phyloP scores from a whole-genome alignment of 2,113 vertebrate species.

The Aleadryas rufinucha region DNA sequence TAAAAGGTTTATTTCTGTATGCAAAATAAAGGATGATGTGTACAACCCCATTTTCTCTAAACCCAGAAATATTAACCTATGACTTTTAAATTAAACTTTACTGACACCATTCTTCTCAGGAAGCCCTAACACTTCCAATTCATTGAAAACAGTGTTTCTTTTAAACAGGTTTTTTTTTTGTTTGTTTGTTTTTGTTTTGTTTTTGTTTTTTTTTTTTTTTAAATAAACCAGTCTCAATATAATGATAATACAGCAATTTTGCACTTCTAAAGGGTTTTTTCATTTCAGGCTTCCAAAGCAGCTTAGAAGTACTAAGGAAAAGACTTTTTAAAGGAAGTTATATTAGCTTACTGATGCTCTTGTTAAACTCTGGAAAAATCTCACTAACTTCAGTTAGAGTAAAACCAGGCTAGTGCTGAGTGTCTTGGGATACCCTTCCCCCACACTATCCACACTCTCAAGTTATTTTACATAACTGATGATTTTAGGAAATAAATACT shows the following conservation, averaged over 20 bases:
- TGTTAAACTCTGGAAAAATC: not conserved
- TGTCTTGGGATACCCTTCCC: not conserved
- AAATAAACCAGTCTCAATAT: not conserved
- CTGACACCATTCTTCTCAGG: not conserved
- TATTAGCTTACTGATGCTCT: not conserved
- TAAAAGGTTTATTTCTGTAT: not conserved
- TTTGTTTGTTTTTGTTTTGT: too few relatives aligned
- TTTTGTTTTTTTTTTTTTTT: not conserved
- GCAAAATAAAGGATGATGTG: not conserved
- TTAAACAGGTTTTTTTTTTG: not conserved
- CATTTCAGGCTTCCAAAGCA: not conserved
- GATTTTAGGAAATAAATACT: not conserved
- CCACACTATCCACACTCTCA: not conserved
- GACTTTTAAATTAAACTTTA: slow-evolving; percentile 17
- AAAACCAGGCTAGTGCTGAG: not conserved
- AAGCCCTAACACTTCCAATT: not conserved
- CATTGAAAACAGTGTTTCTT: not conserved
- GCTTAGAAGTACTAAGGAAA: not conserved
- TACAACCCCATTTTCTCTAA: not conserved
- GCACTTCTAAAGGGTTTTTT: not conserved
- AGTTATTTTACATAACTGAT: not conserved
- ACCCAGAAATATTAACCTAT: not conserved
- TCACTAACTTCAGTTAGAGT: not conserved
- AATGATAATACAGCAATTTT: not conserved
- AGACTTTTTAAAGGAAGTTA: not conserved